Base-by-base conservation (phyloP, 2,797 vertebrate species). In the Scleropages formosus region DNA sequence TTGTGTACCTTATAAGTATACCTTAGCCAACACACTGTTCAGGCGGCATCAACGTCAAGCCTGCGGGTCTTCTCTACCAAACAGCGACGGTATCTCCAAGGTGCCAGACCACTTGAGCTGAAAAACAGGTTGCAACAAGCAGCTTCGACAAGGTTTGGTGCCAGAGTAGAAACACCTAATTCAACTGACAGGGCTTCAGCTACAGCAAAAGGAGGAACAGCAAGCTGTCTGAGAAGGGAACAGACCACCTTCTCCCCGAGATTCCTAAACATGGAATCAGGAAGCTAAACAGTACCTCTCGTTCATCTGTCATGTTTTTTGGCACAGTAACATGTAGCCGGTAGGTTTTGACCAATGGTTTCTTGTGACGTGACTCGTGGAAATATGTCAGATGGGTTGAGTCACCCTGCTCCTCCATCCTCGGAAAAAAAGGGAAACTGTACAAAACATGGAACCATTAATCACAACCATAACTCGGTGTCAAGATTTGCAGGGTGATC, bases 121-220 rank as follows among this genome's bases (percentile, higher is more conserved):
- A 72, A 74, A 81, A 73, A 73, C 53, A 82, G 80, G 89, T 11
- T 86, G 87, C 89, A 92, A 88, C 84, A 85, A 88, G 88, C 87
- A 76, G 84, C 87, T 91, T 94, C 90, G 92, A 71, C 91, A 86
- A 85, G 84, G 78, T 84, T 68, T 82, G 88, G 74, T 86, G 84
- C 83, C 76, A 39, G 74, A 39, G n/a, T n/a, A n/a, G 83, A 89
- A 84, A 84, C 88, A 88, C 87, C 83, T 84, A 81, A 78, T 72
- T 75, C 76, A 81, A 84, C 89, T 87, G 85, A 86, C 85, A 85
- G 77, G 79, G 80, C 86, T 91, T 87, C 77, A 85, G 86, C 86
- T 84, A 6, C 85, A 89, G 80, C 77, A 2, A 84, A 88, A 61
- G 26, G 78, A 84, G 91, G 86, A 91, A 87, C 87, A 78, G 79